phyloP scores from a whole-genome alignment of 64 coral and sea anemone genomes.

The Montipora sp. region DNA sequence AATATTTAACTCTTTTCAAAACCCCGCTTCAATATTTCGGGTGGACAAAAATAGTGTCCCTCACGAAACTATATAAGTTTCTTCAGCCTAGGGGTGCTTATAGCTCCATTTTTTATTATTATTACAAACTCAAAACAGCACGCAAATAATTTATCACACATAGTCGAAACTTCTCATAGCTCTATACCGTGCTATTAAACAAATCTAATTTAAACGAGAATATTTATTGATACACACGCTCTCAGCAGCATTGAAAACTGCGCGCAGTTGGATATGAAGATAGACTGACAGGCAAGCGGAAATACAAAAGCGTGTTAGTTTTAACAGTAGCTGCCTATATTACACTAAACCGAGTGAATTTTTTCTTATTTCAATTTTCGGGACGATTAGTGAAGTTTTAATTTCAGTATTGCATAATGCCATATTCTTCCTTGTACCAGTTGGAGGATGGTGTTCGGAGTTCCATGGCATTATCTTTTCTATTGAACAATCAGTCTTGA shows the following conservation, averaged over 20 bases:
- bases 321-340: neutral
- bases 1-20: constrained; percentile 14
- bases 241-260: neutral
- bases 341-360: too few species aligned
- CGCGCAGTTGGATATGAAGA: neutral
- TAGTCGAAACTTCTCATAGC: neutral
- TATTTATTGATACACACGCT: neutral
- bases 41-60: neutral
- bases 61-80: too few species aligned
- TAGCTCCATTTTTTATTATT: too few species aligned
- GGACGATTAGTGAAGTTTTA: too few species aligned
- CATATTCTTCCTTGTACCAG: too few species aligned
- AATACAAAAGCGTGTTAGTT: neutral
- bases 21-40: constrained; percentile 3
- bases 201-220: neutral
- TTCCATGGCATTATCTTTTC: too few species aligned
- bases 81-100: too few species aligned
- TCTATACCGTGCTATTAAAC: neutral
- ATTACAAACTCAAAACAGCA: neutral
- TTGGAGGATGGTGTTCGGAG: too few species aligned
- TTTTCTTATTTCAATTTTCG: too few species aligned
- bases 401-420: too few species aligned
- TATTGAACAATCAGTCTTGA: too few species aligned
- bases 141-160: neutral
- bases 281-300: neutral